A percentile compares a stretch with the other conserved stretches of the same genome.
Evolutionary conservation across 1,140 invertebrate genomes (phyloP).

Genomic region (Heliconius himera): DNA sequence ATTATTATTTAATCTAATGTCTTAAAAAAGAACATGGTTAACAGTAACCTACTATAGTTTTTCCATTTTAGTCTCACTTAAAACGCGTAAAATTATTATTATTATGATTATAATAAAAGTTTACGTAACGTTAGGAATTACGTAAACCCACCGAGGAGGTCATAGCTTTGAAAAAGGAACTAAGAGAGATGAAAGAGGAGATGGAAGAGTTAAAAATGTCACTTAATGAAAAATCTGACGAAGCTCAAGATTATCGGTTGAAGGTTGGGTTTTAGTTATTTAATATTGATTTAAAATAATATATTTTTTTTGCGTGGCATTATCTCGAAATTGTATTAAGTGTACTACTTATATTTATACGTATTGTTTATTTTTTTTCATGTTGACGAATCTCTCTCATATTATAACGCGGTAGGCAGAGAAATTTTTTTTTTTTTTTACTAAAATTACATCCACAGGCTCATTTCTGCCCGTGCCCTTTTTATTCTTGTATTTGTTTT

Average conservation of each 20-base stretch:
- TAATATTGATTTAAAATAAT: too few species aligned
- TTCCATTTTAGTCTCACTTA: background rate
- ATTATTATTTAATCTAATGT: background rate
- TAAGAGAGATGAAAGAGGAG: constrained; percentile 84
- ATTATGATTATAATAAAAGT: background rate
- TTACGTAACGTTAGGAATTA: constrained; percentile 45
- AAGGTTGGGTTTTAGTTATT: constrained; percentile 75
- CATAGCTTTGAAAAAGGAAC: constrained; percentile 64
- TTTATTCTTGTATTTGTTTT: too few species aligned
- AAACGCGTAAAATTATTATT: background rate
- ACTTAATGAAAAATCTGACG: constrained; percentile 85
- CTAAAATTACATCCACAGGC: too few species aligned
- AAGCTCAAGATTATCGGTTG: constrained; percentile 87
- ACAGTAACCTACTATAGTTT: background rate
- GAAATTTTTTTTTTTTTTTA: too few species aligned
- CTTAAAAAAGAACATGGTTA: background rate
- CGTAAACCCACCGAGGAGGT: constrained; percentile 57
- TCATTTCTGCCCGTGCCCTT: too few species aligned
- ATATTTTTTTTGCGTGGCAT: too few species aligned
- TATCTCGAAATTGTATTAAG: too few species aligned
- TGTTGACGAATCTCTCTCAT: too few species aligned
- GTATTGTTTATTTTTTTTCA: too few species aligned
- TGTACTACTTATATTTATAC: too few species aligned
- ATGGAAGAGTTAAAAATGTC: constrained; percentile 85
- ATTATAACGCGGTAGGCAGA: too few species aligned